Evolutionary conservation across 1,140 invertebrate species (phyloP).

Genomic region (Asobara japonica): DNA sequence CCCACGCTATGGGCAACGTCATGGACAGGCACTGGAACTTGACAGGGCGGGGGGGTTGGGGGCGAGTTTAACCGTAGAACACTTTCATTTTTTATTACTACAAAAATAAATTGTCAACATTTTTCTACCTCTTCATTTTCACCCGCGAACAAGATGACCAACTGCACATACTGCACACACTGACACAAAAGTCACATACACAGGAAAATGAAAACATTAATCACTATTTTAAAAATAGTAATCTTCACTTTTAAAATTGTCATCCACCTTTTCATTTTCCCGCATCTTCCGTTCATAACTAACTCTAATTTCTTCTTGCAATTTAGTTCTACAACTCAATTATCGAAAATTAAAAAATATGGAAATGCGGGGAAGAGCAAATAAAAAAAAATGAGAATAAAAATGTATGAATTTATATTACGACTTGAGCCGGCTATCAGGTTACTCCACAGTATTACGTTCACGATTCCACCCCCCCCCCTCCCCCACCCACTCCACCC

Average conservation of each 20-base stretch:
- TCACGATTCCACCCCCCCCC: neutral
- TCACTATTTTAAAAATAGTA: too few relatives aligned
- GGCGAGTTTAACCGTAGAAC: constrained; percentile 8
- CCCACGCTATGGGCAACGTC: constrained; percentile 8
- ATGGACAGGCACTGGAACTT: constrained; percentile 7
- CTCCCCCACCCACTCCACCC: neutral
- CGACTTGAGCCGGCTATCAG: neutral
- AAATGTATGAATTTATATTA: constrained; percentile 10
- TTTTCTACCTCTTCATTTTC: neutral
- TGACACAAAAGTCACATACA: too few relatives aligned
- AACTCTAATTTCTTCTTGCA: neutral
- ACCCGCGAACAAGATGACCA: neutral
- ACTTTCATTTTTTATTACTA: neutral
- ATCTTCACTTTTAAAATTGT: too few relatives aligned
- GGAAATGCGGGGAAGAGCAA: neutral
- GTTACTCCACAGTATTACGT: neutral
- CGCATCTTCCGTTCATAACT: too few relatives aligned
- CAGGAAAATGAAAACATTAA: too few relatives aligned
- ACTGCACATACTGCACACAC: too few relatives aligned
- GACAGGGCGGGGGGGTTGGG: too few relatives aligned
- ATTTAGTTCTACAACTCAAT: too few relatives aligned
- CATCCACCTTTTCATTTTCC: too few relatives aligned
- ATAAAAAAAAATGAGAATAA: neutral
- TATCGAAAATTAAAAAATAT: neutral
- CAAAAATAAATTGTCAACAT: constrained; percentile 7